Conservation (phyloP, 2,797 vertebrate species). For the Hoplostethus atlanticus region DNA sequence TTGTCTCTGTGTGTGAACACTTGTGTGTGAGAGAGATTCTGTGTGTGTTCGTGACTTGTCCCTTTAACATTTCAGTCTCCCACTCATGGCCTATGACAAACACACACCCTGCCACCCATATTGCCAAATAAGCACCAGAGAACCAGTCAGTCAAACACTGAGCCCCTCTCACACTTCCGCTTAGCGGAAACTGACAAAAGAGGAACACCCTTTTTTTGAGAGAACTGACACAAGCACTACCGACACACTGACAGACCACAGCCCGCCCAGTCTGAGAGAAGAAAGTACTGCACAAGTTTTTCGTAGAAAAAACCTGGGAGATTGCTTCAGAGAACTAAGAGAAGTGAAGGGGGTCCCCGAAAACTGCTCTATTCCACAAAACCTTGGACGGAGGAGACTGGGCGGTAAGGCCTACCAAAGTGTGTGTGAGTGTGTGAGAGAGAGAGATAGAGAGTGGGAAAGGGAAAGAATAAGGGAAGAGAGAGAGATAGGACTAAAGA, state of each 20-base stretch:
- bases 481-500: constrained; percentile 11
- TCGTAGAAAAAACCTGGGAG: constrained; percentile 30
- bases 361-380: constrained; percentile 28
- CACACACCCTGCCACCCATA: not conserved
- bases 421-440: constrained; percentile 29
- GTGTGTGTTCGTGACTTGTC: not conserved
- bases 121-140: constrained; percentile 24
- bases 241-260: constrained; percentile 60
- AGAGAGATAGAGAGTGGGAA: constrained; percentile 8
- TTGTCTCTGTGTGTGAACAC: not conserved
- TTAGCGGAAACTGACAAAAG: constrained; percentile 80
- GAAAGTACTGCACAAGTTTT: constrained; percentile 22
- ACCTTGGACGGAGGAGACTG: constrained; percentile 53
- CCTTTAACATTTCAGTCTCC: not conserved
- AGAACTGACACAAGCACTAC: constrained; percentile 55
- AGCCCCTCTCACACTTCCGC: constrained; percentile 76
- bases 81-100: not conserved
- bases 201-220: constrained; percentile 77
- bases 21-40: not conserved
- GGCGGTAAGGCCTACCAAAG: constrained; percentile 62
- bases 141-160: constrained; percentile 60
- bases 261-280: constrained; percentile 30
- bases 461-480: constrained; percentile 1
- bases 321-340: constrained; percentile 44
- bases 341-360: constrained; percentile 8